Conservation (phyloP, 1,140 invertebrate species). For the Drosophila bocki region DNA sequence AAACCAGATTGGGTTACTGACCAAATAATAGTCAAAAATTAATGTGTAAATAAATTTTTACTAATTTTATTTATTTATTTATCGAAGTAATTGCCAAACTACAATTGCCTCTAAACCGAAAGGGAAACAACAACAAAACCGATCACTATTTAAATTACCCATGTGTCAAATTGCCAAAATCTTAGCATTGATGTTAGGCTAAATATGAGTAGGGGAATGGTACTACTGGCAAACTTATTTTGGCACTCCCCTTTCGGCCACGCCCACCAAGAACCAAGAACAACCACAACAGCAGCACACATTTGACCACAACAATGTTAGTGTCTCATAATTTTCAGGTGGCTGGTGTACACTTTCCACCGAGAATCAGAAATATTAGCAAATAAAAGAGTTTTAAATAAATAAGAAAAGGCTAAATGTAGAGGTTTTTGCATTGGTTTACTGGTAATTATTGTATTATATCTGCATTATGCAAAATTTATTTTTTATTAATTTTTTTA, state of each 20-base stretch:
- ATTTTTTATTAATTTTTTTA: neutral
- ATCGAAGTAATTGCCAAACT: neutral
- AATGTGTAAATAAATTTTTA: neutral
- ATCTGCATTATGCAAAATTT: no score
- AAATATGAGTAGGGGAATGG: slow-evolving; percentile 32
- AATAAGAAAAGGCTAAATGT: neutral
- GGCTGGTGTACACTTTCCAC: slow-evolving; percentile 9
- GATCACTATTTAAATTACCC: slow-evolving; percentile 17
- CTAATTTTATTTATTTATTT: no score
- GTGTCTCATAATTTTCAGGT: slow-evolving; percentile 47
- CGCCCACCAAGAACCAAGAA: slow-evolving; percentile 8
- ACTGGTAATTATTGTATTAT: neutral
- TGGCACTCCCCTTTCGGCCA: slow-evolving; percentile 18
- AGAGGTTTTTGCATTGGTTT: neutral
- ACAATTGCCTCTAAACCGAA: neutral
- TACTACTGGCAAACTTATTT: slow-evolving; percentile 34
- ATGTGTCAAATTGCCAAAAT: slow-evolving; percentile 4
- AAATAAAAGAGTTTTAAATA: neutral
- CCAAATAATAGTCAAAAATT: neutral
- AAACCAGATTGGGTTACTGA: neutral
- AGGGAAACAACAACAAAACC: neutral
- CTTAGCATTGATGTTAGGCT: slow-evolving; percentile 17
- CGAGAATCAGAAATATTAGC: no score
- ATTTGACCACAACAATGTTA: slow-evolving; percentile 51
- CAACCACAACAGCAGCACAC: slow-evolving; percentile 10